Evolutionary conservation across 2,113 vertebrate genomes (phyloP).

Genomic region (Mustelus asterias): DNA sequence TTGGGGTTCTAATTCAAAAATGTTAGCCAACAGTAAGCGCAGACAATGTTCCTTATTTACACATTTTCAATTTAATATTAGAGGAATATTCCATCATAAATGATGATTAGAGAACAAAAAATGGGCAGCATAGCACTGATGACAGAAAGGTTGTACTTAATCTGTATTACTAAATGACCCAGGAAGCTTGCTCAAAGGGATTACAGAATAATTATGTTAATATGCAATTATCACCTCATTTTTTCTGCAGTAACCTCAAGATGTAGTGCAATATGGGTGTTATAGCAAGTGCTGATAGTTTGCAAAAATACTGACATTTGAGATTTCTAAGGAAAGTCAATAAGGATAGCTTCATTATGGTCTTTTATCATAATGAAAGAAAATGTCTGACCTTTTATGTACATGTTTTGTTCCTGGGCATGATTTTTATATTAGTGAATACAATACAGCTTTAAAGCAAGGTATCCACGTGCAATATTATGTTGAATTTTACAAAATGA

Average conservation of each 20-base stretch:
- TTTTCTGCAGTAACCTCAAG: slow-evolving; percentile 77
- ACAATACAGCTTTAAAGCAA: neutral
- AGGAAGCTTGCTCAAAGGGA: slow-evolving; percentile 68
- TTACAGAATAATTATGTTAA: slow-evolving; percentile 90
- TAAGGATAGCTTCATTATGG: slow-evolving; percentile 61
- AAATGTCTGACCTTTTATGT: slow-evolving; percentile 61
- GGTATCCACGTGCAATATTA: neutral
- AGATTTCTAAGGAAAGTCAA: slow-evolving; percentile 60
- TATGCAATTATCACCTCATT: slow-evolving; percentile 90
- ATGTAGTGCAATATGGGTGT: slow-evolving; percentile 70
- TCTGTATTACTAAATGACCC: slow-evolving; percentile 74
- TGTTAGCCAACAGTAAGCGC: neutral
- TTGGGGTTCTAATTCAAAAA: neutral
- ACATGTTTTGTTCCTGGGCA: slow-evolving; percentile 10
- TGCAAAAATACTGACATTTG: slow-evolving; percentile 74
- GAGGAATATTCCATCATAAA: slow-evolving; percentile 52
- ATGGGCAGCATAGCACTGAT: slow-evolving; percentile 66
- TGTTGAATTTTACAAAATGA: neutral
- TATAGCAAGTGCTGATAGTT: slow-evolving; percentile 80
- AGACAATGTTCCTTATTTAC: neutral
- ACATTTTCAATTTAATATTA: slow-evolving; percentile 41
- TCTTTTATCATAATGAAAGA: slow-evolving; percentile 59
- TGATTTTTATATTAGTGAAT: neutral
- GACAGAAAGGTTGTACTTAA: slow-evolving; percentile 63
- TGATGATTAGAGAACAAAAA: slow-evolving; percentile 68